Conservation (phyloP, 2,797 vertebrate species). For the Pseudochirops corinnae region DNA sequence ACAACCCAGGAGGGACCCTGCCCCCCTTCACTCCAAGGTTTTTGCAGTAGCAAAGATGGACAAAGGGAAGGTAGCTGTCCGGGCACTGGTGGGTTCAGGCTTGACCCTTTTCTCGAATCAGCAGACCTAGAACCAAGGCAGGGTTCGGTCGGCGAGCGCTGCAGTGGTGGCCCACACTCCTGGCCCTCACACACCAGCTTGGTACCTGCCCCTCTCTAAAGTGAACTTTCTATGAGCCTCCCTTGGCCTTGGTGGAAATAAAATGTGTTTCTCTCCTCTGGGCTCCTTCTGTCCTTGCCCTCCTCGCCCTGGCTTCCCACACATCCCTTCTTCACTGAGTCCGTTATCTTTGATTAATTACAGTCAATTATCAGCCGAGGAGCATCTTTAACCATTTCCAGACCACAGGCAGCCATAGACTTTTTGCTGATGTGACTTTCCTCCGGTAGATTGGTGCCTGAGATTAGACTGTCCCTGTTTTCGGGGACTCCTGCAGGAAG, state of each 20-base stretch:
- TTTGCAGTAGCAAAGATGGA: constrained; percentile 21
- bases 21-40: background rate
- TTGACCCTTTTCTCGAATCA: background rate
- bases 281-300: constrained; percentile 33
- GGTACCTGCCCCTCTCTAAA: background rate
- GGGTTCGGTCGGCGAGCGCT: too few relatives aligned
- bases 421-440: constrained; percentile 30
- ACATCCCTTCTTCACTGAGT: constrained; percentile 53
- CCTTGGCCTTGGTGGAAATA: constrained; percentile 27
- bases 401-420: constrained; percentile 30
- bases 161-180: too few relatives aligned
- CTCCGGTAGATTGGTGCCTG: constrained; percentile 38
- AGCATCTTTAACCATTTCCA: constrained; percentile 66
- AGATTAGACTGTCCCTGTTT: constrained; percentile 51
- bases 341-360: constrained; percentile 76
- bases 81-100: background rate
- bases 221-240: constrained; percentile 20
- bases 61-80: background rate
- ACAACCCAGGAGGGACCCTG: background rate
- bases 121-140: background rate
- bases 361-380: constrained; percentile 57
- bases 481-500: constrained; percentile 28
- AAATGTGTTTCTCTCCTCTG: constrained; percentile 47
- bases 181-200: too few relatives aligned
- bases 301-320: background rate